phyloP scores from a whole-genome alignment of 1,140 invertebrate species.

The Hyles euphorbiae region DNA sequence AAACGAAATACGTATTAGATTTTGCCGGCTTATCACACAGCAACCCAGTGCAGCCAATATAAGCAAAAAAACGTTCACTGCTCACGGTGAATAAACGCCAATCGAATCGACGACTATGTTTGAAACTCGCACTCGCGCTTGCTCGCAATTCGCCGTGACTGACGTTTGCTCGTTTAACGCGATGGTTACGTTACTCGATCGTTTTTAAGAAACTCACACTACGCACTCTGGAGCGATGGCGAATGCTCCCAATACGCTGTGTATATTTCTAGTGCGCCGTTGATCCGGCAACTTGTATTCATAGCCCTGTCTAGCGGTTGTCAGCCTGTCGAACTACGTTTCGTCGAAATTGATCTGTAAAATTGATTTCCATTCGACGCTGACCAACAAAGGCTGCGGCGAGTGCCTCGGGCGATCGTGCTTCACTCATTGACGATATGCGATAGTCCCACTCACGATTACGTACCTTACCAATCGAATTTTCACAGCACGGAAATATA shows the following conservation, averaged over 20 bases:
- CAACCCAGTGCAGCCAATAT: too few species aligned
- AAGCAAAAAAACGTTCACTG: too few species aligned
- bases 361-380: constrained; percentile 56
- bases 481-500: neutral
- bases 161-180: too few species aligned
- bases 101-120: too few species aligned
- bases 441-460: neutral
- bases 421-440: neutral
- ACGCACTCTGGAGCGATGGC: constrained; percentile 17
- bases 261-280: constrained; percentile 1
- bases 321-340: constrained; percentile 32
- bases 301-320: constrained; percentile 42
- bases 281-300: constrained; percentile 46
- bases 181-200: too few species aligned
- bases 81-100: too few species aligned
- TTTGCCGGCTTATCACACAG: too few species aligned
- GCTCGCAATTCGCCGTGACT: too few species aligned
- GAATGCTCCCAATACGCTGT: constrained; percentile 14
- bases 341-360: constrained; percentile 49
- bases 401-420: constrained; percentile 9
- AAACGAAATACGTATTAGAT: too few species aligned
- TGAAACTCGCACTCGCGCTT: too few species aligned
- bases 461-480: too few species aligned
- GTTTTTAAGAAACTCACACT: too few species aligned
- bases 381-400: constrained; percentile 37